Evolutionary conservation across 2,113 vertebrate genomes (phyloP).

Genomic region (Mormyrus iriodes): DNA sequence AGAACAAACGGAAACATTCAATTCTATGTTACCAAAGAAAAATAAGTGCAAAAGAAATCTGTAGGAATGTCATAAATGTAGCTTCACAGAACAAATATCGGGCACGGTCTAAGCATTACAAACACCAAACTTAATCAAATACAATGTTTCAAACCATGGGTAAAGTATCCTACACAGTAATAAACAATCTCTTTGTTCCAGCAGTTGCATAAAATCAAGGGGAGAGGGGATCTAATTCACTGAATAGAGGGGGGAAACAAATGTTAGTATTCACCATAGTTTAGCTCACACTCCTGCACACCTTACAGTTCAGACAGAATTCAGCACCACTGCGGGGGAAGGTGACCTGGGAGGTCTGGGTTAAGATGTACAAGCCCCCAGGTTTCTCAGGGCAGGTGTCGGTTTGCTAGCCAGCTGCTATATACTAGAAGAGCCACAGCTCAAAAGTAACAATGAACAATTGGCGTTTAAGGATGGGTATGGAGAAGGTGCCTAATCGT

Average conservation of each 20-base stretch:
- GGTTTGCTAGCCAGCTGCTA: neutral
- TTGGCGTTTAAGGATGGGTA: constrained; percentile 33
- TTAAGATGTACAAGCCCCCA: neutral
- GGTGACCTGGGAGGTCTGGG: constrained; percentile 21
- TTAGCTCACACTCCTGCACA: constrained; percentile 45
- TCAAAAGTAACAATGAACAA: neutral
- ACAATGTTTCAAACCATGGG: constrained; percentile 48
- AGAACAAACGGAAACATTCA: constrained; percentile 38
- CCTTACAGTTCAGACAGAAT: constrained; percentile 28
- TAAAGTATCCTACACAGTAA: constrained; percentile 49
- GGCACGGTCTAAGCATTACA: constrained; percentile 50
- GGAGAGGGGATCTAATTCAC: constrained; percentile 47
- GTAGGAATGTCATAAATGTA: constrained; percentile 49
- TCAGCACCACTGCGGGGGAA: constrained; percentile 25
- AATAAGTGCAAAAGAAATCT: constrained; percentile 54
- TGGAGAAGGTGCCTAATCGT: neutral
- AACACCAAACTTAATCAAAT: constrained; percentile 52
- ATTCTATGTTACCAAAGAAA: constrained; percentile 37
- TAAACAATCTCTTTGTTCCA: constrained; percentile 56
- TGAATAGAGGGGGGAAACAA: constrained; percentile 25
- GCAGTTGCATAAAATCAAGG: constrained; percentile 57
- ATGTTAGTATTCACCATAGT: constrained; percentile 39
- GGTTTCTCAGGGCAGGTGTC: neutral
- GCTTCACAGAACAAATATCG: constrained; percentile 41
- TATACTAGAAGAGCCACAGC: neutral